Base-by-base conservation (phyloP, 1,140 invertebrate genomes). In the Drosophila funebris region DNA sequence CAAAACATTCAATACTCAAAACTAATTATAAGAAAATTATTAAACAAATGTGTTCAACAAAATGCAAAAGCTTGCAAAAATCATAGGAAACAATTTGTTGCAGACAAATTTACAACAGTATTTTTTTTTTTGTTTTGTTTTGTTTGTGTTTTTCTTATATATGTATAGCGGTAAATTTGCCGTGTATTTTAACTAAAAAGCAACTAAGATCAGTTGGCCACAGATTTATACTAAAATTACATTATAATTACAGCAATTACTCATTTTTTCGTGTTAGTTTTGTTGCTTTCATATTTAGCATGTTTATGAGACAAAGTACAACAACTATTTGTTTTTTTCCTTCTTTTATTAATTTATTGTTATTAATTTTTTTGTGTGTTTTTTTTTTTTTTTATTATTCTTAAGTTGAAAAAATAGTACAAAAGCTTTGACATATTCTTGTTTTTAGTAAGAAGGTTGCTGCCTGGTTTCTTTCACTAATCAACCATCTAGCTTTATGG, bases 231-330 rank as follows among this genome's bases (percentile, higher is more conserved):
- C 81, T 85, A 87, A 81, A 81, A 72, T 78, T 79, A 75, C 60
- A 75, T 75, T 78, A 83, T 83, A 83, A 83, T 83, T 83, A 83
- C 79, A 83, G 76, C 76, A 69, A 79, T 72, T 76, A 79, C 68
- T 79, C 36, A 57, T 62, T 76, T 62, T 76, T 73, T 76, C 37
- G 18, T 54, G 9, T 1, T 16, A n/a, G 62, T 68, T 73, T 63
- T 54, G 39, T 69, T 73, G 61, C 60, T 66, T 70, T 46, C 56
- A 44, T 53, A 24, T 61, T 56, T 75, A 52, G 36, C 39, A 52
- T 68, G 69, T 79, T 87, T 18, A 64, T 87, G 76, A 82, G 81
- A 90, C 78, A 90, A 90, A 90, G 87, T 90, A 90, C 87, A 90
- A 90, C 87, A 90, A 90, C 87, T 90, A 90, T 71, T 77, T 66